phyloP scores from a whole-genome alignment of 2,888 invertebrate species.

The Argyresthia albistria region DNA sequence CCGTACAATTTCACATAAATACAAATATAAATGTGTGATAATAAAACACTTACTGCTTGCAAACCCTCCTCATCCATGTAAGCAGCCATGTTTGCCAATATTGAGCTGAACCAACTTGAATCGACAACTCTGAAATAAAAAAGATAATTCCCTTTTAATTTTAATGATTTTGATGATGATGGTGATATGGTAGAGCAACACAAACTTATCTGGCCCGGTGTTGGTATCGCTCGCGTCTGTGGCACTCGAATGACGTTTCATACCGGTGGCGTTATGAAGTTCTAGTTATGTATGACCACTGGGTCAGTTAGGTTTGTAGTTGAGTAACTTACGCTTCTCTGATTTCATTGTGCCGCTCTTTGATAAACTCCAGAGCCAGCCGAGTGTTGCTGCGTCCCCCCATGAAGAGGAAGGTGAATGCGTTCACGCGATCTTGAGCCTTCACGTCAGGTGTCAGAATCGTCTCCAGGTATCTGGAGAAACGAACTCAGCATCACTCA shows the following conservation, averaged over 20 bases:
- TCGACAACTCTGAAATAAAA: constrained; percentile 38
- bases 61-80: constrained; percentile 50
- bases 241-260: too few relatives aligned
- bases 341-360: constrained; percentile 27
- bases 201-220: too few relatives aligned
- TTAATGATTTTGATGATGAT: too few relatives aligned
- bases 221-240: too few relatives aligned
- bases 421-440: constrained; percentile 55
- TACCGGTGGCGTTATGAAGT: too few relatives aligned
- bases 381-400: constrained; percentile 44
- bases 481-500: too few relatives aligned
- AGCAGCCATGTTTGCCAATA: constrained; percentile 36
- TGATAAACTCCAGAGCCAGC: constrained; percentile 39
- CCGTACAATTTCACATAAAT: too few relatives aligned
- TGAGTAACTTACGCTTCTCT: constrained; percentile 43
- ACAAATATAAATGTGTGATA: too few relatives aligned
- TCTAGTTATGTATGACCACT: too few relatives aligned
- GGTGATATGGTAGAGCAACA: too few relatives aligned
- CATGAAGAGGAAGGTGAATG: constrained; percentile 45
- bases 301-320: too few relatives aligned
- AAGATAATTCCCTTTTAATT: background rate
- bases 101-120: constrained; percentile 34
- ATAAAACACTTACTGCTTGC: constrained; percentile 38
- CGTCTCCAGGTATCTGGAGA: constrained; percentile 35
- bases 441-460: constrained; percentile 41